These are phyloP conservation scores for Endomychus coccineus DNA, from an alignment of 2,888 invertebrate species.

Conservation along the genomic window DNA sequence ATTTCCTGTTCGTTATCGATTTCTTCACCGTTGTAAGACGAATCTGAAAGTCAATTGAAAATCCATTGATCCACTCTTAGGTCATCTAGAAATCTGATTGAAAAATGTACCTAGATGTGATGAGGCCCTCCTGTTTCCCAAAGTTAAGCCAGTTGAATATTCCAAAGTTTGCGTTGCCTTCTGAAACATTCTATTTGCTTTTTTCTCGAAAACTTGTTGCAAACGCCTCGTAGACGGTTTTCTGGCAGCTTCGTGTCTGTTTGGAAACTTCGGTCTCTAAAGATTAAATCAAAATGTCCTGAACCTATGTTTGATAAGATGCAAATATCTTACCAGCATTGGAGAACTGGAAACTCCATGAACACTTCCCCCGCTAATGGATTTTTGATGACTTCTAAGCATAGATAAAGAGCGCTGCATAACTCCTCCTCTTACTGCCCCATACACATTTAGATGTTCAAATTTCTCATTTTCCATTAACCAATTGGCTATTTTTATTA, in stretches of 20 bases:
- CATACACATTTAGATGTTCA: slow-evolving; percentile 69
- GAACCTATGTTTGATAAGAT: too few relatives aligned
- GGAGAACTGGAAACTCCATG: slow-evolving; percentile 51
- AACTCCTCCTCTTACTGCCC: slow-evolving; percentile 66
- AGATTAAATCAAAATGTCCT: slow-evolving; percentile 27
- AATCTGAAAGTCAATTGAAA: slow-evolving; percentile 26
- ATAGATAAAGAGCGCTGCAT: slow-evolving; percentile 67
- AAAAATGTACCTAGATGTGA: slow-evolving; percentile 37
- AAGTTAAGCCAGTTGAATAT: slow-evolving; percentile 71
- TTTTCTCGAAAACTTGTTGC: slow-evolving; percentile 75
- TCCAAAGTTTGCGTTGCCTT: slow-evolving; percentile 78
- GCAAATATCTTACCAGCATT: slow-evolving; percentile 50
- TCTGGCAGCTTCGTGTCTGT: slow-evolving; percentile 68
- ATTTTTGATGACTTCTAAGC: slow-evolving; percentile 72
- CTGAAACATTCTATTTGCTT: slow-evolving; percentile 75
- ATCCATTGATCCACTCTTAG: neutral
- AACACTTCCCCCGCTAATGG: slow-evolving; percentile 68
- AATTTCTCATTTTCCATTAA: slow-evolving; percentile 67
- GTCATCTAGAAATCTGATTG: neutral
- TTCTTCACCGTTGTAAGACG: slow-evolving; percentile 48
- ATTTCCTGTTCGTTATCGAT: slow-evolving; percentile 70
- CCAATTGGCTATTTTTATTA: slow-evolving; percentile 80
- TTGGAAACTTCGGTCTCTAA: slow-evolving; percentile 61
- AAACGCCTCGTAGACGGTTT: slow-evolving; percentile 74
- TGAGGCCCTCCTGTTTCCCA: slow-evolving; percentile 58